phyloP scores from a whole-genome alignment of 2,888 invertebrate species.

The Boloria euphrosyne region DNA sequence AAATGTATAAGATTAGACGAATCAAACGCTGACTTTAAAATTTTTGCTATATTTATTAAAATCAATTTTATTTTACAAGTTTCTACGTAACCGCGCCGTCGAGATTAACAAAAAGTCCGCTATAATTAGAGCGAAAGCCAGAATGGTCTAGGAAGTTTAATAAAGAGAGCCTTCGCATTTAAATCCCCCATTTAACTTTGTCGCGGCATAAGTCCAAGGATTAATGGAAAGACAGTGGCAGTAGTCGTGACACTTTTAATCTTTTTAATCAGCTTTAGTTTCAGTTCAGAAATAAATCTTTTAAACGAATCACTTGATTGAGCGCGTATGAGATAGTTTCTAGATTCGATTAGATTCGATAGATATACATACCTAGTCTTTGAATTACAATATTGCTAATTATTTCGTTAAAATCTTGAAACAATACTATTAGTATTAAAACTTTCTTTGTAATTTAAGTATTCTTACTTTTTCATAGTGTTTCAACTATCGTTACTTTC shows the following conservation, averaged over 20 bases:
- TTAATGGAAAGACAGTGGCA: slow-evolving; percentile 40
- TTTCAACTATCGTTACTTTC: too few relatives aligned
- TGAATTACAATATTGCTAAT: background rate
- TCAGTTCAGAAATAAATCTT: slow-evolving; percentile 32
- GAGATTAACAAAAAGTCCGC: slow-evolving; percentile 30
- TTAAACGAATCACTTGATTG: slow-evolving; percentile 28
- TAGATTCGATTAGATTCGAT: background rate
- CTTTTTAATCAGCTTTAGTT: slow-evolving; percentile 36
- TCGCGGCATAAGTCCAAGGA: slow-evolving; percentile 40
- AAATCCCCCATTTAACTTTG: slow-evolving; percentile 42
- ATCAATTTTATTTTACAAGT: slow-evolving; percentile 15
- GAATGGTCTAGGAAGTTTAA: slow-evolving; percentile 36
- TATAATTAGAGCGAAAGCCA: slow-evolving; percentile 33
- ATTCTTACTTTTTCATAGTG: too few relatives aligned
- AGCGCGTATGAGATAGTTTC: slow-evolving; percentile 8
- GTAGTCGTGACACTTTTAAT: slow-evolving; percentile 40
- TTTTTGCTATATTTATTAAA: too few relatives aligned
- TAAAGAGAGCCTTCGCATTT: slow-evolving; percentile 38
- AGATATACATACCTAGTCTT: background rate
- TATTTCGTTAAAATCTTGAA: background rate
- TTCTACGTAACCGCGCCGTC: slow-evolving; percentile 16
- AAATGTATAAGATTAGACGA: too few relatives aligned
- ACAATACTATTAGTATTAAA: too few relatives aligned
- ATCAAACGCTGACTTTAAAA: too few relatives aligned
- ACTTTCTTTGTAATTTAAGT: too few relatives aligned